Conservation (phyloP, 2,797 vertebrate species). For the Prunella strophiata region DNA sequence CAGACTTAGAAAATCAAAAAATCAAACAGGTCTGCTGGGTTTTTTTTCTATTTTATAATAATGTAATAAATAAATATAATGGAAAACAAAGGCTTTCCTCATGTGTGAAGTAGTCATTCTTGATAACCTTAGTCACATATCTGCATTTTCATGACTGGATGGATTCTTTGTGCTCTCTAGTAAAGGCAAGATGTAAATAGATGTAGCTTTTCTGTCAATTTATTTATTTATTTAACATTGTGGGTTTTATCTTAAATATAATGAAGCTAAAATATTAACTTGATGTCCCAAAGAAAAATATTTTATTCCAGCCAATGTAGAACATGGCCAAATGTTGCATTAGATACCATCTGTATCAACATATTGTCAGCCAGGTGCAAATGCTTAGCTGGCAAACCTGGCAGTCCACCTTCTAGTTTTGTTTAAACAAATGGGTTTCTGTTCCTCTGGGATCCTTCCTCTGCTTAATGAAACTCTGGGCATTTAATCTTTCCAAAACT, state of each 20-base stretch:
- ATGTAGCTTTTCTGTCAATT: not conserved
- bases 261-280: not conserved
- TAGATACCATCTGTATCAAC: slow-evolving; percentile 42
- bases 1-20: not conserved
- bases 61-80: not conserved
- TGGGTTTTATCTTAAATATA: not conserved
- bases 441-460: not conserved
- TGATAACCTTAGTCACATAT: not conserved
- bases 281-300: not conserved
- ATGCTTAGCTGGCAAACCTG: slow-evolving; percentile 46
- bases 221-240: not conserved
- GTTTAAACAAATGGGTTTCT: not conserved
- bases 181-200: not conserved
- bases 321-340: slow-evolving; percentile 23
- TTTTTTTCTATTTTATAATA: not conserved
- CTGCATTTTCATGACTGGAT: not conserved
- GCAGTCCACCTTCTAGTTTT: not conserved
- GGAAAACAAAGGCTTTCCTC: not conserved
- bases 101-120: not conserved
- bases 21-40: not conserved
- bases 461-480: not conserved
- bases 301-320: not conserved
- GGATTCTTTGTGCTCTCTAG: not conserved
- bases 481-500: not conserved
- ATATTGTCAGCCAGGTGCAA: slow-evolving; percentile 22